Evolutionary conservation across 2,113 vertebrate species (phyloP).

Genomic region (Talpa occidentalis): DNA sequence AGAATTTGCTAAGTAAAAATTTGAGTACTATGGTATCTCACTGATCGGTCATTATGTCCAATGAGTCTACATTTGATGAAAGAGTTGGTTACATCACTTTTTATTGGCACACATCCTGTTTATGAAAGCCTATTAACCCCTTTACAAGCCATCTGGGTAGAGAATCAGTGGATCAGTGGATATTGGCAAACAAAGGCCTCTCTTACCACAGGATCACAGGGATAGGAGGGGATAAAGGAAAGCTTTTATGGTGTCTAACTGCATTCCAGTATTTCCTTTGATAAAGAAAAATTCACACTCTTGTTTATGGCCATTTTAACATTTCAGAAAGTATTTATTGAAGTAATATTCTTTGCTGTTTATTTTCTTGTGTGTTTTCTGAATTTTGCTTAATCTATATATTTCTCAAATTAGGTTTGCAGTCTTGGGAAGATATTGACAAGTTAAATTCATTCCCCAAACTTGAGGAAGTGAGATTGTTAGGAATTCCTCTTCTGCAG

Average conservation of each 20-base stretch:
- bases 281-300: not conserved
- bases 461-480: conserved; percentile 93
- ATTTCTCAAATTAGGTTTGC: conserved; percentile 90
- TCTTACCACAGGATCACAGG: not conserved
- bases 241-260: not conserved
- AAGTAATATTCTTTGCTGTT: conserved; percentile 25
- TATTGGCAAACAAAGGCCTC: not conserved
- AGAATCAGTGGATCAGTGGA: not conserved
- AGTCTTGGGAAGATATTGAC: conserved; percentile 96
- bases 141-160: not conserved
- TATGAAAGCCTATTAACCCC: not conserved
- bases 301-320: conserved; percentile 19
- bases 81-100: not conserved
- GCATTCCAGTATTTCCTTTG: not conserved
- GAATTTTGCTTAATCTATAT: conserved; percentile 70
- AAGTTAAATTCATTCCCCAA: conserved; percentile 96
- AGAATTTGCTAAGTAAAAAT: conserved; percentile 4
- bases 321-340: conserved; percentile 22
- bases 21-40: not conserved
- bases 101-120: not conserved
- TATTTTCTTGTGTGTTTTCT: conserved; percentile 46
- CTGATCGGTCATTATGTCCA: not conserved
- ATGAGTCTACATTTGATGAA: not conserved
- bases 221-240: not conserved
- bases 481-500: conserved; percentile 95